These are phyloP conservation scores for Merodon equestris DNA, from an alignment of 2,888 invertebrate genomes.

Conservation along the genomic window DNA sequence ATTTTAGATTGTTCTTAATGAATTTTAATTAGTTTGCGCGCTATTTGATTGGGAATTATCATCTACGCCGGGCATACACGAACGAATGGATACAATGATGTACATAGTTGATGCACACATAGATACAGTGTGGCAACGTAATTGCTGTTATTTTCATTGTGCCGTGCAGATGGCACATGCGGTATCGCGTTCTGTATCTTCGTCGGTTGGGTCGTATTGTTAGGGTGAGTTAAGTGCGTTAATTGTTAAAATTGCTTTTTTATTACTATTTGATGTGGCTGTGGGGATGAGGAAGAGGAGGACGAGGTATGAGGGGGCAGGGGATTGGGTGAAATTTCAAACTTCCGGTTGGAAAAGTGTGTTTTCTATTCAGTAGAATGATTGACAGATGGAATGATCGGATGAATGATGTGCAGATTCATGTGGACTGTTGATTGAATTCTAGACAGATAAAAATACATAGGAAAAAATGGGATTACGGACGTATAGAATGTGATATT, in stretches of 20 bases:
- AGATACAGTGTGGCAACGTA: slow-evolving; percentile 11
- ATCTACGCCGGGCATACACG: not conserved
- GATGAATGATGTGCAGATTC: not conserved
- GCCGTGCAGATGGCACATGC: slow-evolving; percentile 17
- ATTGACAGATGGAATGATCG: slow-evolving; percentile 2
- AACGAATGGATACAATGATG: slow-evolving; percentile 8
- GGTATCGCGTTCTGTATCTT: too few relatives aligned
- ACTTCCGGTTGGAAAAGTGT: not conserved
- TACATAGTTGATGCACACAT: not conserved
- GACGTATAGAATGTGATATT: too few relatives aligned
- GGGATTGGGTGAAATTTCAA: not conserved
- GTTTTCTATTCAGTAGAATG: not conserved
- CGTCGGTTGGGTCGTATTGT: not conserved
- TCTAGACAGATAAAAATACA: too few relatives aligned
- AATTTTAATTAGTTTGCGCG: slow-evolving; percentile 67
- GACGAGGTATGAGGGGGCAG: not conserved
- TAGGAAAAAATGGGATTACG: too few relatives aligned
- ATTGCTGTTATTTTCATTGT: not conserved
- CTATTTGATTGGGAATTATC: slow-evolving; percentile 59
- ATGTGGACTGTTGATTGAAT: too few relatives aligned
- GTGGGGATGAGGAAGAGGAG: slow-evolving; percentile 3
- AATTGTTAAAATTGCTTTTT: slow-evolving; percentile 38
- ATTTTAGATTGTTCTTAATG: slow-evolving; percentile 69
- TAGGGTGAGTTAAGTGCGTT: slow-evolving; percentile 29
- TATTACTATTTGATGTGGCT: slow-evolving; percentile 5